These are phyloP conservation scores for Dasyprocta punctata DNA, from an alignment of 2,113 vertebrate genomes.

Conservation along the genomic window DNA sequence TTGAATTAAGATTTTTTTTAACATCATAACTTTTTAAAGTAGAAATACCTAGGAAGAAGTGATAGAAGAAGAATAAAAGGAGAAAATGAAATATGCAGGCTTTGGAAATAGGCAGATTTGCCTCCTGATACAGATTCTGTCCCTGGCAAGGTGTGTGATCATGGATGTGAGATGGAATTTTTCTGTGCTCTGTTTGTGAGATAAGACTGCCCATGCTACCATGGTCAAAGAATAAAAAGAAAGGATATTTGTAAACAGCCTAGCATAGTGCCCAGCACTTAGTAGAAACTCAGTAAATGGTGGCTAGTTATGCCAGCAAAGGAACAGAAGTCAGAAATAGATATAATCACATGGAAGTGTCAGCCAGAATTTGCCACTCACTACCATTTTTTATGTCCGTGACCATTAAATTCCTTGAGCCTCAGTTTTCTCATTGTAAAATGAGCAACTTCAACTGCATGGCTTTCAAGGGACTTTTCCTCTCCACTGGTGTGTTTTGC, in stretches of 20 bases:
- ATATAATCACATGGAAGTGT: not conserved
- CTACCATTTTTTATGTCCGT: not conserved
- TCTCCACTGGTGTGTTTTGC: not conserved
- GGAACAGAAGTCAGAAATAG: not conserved
- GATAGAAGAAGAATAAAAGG: not conserved
- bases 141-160: not conserved
- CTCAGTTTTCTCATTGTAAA: not conserved
- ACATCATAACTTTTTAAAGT: constrained; percentile 49
- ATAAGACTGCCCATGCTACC: not conserved
- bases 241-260: not conserved
- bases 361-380: not conserved
- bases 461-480: not conserved
- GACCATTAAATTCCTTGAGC: not conserved
- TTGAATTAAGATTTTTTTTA: constrained; percentile 52
- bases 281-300: not conserved
- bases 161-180: not conserved
- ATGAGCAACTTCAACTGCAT: not conserved
- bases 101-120: not conserved
- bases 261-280: not conserved
- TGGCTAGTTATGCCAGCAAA: not conserved
- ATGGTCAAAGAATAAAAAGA: not conserved
- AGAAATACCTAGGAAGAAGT: not conserved
- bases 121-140: not conserved
- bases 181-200: not conserved
- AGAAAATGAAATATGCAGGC: not conserved